Evolutionary conservation across 1,140 invertebrate genomes (phyloP), one percentile per base, ranked within the genome.

Genomic region (Neotoxoptera formosana): DNA sequence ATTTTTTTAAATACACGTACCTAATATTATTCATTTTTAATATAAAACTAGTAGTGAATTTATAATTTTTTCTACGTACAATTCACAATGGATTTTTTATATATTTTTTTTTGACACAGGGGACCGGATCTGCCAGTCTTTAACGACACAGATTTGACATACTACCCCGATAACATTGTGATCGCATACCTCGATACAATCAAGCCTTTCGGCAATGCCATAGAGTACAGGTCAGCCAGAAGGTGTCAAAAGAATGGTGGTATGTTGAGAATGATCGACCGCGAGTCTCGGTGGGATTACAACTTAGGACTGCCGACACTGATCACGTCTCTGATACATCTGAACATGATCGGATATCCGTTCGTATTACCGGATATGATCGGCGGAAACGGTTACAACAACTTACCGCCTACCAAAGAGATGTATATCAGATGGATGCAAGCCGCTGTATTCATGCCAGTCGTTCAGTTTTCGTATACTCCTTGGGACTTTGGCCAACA

Each of bases 401-500:
- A 96, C 67, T 95, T 96, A 95, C 96, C 95, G 45, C 94, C 94
- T 47, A 96, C 96, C 8, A 96, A 97, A 94, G 97, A 99, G 95
- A 95, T 99, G n/a, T 99, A 97, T 94, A 96, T 99, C 84, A 96
- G 98, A 94, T 99, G 98, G 98, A 95, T 98, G 45, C 97, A 99
- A 95, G 97, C 97, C 4, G 98, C 97, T 94, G 96, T 97, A 0
- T 98, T 99, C 94, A 96, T 99, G 96, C 98, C 98, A 0, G 96
- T 96, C 2, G 96, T 99, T 94, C 98, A 99, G 95, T 98, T 98
- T 95, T 98, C 98, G 4, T 97, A 97, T 94, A 96, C 97, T 1
- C 98, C 98, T 1, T 99, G 98, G 98, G 96, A 98, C 90, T 99
- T 97, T 95, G 97, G 98, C 94, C 94, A 96, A 7, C 96, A 98